Conservation (phyloP, 2,113 vertebrate genomes). For the Gasterosteus nipponicus region DNA sequence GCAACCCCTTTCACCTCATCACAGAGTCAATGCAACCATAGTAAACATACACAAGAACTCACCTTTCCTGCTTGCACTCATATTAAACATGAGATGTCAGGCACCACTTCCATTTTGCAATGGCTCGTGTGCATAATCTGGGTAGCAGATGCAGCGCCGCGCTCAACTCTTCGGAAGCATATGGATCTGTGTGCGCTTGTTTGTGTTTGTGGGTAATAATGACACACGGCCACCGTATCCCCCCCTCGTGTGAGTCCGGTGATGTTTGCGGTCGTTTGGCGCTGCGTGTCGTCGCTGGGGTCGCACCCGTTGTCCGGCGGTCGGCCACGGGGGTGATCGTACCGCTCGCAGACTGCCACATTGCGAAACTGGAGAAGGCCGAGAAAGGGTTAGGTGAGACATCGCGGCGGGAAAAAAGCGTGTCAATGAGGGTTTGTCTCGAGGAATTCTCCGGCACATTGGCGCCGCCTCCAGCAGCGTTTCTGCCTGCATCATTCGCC, state of each 20-base stretch:
- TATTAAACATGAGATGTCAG: neutral
- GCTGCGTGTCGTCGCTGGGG: neutral
- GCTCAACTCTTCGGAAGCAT: neutral
- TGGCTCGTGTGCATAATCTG: neutral
- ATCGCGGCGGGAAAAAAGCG: slow-evolving; percentile 53
- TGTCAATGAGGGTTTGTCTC: slow-evolving; percentile 61
- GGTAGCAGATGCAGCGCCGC: neutral
- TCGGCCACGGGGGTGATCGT: slow-evolving; percentile 50
- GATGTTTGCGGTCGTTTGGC: slow-evolving; percentile 11
- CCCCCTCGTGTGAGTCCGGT: neutral
- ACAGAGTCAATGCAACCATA: neutral
- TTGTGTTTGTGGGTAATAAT: neutral
- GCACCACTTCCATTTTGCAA: neutral
- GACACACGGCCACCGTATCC: neutral
- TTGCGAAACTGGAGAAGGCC: slow-evolving; percentile 52
- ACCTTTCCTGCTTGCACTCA: neutral
- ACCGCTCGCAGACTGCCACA: slow-evolving; percentile 45
- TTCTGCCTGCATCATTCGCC: slow-evolving; percentile 29
- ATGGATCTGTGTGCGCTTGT: slow-evolving; percentile 4
- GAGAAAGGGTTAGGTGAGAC: slow-evolving; percentile 48
- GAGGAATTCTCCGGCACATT: slow-evolving; percentile 43
- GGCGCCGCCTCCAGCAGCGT: slow-evolving; percentile 19
- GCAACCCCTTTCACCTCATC: neutral
- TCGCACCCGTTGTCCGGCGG: slow-evolving; percentile 17
- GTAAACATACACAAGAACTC: slow-evolving; percentile 1